Base-by-base conservation (phyloP, 2,797 vertebrate species). In the Pseudochaenichthys georgianus region DNA sequence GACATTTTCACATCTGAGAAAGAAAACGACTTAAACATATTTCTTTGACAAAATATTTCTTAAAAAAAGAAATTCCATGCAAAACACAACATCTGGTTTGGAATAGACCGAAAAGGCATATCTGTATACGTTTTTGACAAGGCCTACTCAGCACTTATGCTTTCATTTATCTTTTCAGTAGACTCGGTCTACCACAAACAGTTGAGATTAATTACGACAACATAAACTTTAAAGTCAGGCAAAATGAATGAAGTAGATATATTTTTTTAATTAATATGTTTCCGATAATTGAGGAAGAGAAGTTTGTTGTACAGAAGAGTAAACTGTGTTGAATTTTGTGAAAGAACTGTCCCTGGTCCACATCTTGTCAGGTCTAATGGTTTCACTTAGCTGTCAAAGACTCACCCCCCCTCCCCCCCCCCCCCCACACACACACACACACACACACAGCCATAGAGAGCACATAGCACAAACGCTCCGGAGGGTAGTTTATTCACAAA, bases 321-420 rank as follows among this genome's bases (percentile, higher is more conserved):
- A 83, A 77, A 82, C 69, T 54, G 21, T 59, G n/a, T 51, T 53
- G 62, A 50, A 21, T 73, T 74, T 73, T 87, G 71, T 83, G 76
- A 86, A 85, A 86, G 67, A 84, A 73, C 77, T 50, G 47, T 69
- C 28, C 16, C 64, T 13, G 12, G 52, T 80, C 53, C 16, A 66
- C 38, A 41, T 73, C 57, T 60, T 68, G 57, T 75, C 53, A 64
- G 46, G 51, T 81, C 67, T 86, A 86, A 87, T 85, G 80, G 75
- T 85, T 84, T 86, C 73, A 80, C 73, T 86, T 73, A 57, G 60
- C 59, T 77, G 79, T 82, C 73, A 79, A 58, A 65, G 64, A 42
- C 34, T 78, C 9, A 9, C 70, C 60, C 58, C n/a, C 64, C 52
- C 34, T 58, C 53, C 57, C 31, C 31, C 48, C 21, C 21, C 21